phyloP scores from a whole-genome alignment of 2,113 vertebrate genomes.

The Dromas ardeola region DNA sequence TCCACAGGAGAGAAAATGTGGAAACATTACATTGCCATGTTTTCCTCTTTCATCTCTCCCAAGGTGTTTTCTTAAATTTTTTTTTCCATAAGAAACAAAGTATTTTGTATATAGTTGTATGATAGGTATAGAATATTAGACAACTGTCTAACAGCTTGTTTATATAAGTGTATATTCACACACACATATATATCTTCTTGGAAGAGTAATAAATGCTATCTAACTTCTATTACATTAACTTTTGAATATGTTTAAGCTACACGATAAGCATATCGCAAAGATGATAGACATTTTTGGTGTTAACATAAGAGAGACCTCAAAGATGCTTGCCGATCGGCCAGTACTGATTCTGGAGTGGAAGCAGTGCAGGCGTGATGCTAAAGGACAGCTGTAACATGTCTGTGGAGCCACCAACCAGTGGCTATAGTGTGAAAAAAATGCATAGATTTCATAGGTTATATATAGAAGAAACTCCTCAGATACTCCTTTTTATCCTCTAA shows the following conservation, averaged over 20 bases:
- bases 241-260: not conserved
- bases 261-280: not conserved
- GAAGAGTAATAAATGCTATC: not conserved
- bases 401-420: not conserved
- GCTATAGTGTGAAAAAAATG: not conserved
- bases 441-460: not conserved
- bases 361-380: not conserved
- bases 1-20: not conserved
- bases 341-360: not conserved
- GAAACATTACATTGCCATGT: not conserved
- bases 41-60: not conserved
- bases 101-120: not conserved
- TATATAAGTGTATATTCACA: too few relatives aligned
- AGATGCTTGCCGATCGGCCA: not conserved
- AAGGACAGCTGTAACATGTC: not conserved
- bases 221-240: not conserved
- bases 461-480: not conserved
- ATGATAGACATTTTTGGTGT: not conserved
- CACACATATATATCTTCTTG: not conserved
- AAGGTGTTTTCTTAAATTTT: not conserved
- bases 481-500: not conserved
- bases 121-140: not conserved
- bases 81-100: not conserved
- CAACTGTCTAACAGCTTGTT: not conserved
- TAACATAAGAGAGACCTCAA: not conserved